Conservation (phyloP, 1,140 invertebrate species). For the Mesaphorura yosii region DNA sequence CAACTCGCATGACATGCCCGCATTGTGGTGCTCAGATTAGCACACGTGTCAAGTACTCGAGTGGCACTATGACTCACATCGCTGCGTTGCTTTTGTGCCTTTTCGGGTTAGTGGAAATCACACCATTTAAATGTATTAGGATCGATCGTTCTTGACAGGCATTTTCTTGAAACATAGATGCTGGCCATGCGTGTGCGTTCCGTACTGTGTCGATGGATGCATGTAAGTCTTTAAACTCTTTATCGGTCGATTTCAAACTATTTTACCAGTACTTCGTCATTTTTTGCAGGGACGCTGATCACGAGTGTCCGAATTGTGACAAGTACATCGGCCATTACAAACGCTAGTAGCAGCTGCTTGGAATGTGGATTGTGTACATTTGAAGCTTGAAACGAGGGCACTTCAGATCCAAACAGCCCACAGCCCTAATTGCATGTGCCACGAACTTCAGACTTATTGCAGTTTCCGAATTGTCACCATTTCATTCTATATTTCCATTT, state of each 20-base stretch:
- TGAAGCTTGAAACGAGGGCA: no score
- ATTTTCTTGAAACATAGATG: conserved; percentile 38
- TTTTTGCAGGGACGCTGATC: conserved; percentile 48
- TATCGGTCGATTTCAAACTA: no score
- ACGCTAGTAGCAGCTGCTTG: no score
- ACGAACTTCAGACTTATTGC: no score
- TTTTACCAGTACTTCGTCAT: no score
- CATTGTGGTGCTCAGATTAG: conserved; percentile 41
- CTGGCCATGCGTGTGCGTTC: conserved; percentile 49
- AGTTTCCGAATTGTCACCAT: no score
- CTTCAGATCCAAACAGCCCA: no score
- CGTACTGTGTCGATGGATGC: conserved; percentile 54
- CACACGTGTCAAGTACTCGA: conserved; percentile 40
- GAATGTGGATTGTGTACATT: no score
- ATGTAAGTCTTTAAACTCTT: no score
- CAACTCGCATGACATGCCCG: conserved; percentile 39
- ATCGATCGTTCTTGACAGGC: conserved; percentile 15
- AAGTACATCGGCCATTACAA: conserved; percentile 42
- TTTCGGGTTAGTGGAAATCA: conserved; percentile 39
- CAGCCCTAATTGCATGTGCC: no score
- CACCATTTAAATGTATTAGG: neutral
- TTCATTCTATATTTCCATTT: no score
- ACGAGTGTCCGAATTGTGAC: conserved; percentile 54
- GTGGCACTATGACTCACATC: conserved; percentile 46
- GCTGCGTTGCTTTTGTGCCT: conserved; percentile 47